Conservation (phyloP, 2,113 vertebrate species). For the Fregata magnificens region DNA sequence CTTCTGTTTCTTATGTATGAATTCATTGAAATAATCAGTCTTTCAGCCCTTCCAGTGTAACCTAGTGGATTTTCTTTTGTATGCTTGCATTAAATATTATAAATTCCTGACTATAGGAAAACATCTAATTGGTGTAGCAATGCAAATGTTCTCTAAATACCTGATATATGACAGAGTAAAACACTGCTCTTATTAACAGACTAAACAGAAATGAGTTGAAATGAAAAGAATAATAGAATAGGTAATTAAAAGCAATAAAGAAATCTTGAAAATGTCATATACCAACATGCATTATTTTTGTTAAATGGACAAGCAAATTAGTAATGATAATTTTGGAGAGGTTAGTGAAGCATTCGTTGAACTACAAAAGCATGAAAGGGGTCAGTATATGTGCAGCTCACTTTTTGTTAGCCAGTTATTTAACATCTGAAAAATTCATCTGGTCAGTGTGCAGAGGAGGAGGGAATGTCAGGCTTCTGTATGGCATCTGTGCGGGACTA, state of each 20-base stretch:
- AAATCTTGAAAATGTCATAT: neutral
- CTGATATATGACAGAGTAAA: neutral
- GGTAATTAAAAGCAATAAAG: neutral
- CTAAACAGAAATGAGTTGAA: neutral
- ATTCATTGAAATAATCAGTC: neutral
- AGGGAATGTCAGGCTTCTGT: rapidly evolving
- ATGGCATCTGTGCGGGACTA: neutral
- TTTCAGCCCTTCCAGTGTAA: neutral
- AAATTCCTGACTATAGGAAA: neutral
- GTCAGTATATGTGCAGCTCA: neutral
- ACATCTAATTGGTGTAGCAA: neutral
- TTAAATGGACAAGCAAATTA: neutral
- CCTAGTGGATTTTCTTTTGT: neutral
- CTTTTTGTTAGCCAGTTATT: neutral
- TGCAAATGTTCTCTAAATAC: neutral
- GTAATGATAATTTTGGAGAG: neutral
- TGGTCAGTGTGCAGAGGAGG: neutral
- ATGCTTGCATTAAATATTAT: neutral
- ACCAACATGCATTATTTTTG: neutral
- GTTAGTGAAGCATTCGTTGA: neutral
- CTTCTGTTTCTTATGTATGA: neutral
- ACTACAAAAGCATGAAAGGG: neutral
- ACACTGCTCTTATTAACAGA: neutral
- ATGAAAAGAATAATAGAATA: neutral
- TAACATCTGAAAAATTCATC: neutral